Conservation (phyloP, 2,797 vertebrate genomes). For the Acipenser oxyrinchus region DNA sequence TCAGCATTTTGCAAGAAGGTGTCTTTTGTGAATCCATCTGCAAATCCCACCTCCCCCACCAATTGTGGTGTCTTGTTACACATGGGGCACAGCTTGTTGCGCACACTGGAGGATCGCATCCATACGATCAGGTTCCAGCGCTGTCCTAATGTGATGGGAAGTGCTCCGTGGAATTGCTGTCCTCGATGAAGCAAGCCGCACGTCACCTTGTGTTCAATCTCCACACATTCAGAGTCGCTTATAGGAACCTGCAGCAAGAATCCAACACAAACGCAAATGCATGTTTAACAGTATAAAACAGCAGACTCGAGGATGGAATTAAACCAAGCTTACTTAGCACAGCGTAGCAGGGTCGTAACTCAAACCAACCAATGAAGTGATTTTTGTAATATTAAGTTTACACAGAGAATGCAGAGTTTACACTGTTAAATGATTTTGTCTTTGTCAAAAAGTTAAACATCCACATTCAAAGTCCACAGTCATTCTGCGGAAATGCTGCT, state of each 20-base stretch:
- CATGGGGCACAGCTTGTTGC: conserved; percentile 87
- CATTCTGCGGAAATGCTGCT: neutral
- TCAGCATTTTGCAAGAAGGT: fast-evolving
- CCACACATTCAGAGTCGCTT: conserved; percentile 60
- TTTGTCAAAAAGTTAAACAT: neutral
- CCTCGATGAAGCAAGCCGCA: conserved; percentile 82
- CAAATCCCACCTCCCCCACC: conserved; percentile 64
- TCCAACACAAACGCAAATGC: neutral
- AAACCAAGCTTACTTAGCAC: no score
- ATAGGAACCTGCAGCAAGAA: conserved; percentile 57
- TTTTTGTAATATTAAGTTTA: neutral
- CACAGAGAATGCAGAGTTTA: conserved; percentile 1
- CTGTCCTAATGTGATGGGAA: conserved; percentile 74
- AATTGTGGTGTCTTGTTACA: conserved; percentile 67
- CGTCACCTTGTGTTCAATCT: conserved; percentile 63
- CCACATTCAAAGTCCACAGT: neutral
- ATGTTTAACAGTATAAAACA: neutral
- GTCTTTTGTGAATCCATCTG: conserved; percentile 77
- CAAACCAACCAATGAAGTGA: neutral
- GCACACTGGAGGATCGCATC: conserved; percentile 77
- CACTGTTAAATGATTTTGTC: neutral
- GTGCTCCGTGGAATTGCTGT: conserved; percentile 85
- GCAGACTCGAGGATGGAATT: neutral
- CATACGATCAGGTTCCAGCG: conserved; percentile 93
- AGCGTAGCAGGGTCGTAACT: neutral